These are phyloP conservation scores for Montipora cactus DNA, from an alignment of 64 coral and sea anemone genomes.

Conservation along the genomic window DNA sequence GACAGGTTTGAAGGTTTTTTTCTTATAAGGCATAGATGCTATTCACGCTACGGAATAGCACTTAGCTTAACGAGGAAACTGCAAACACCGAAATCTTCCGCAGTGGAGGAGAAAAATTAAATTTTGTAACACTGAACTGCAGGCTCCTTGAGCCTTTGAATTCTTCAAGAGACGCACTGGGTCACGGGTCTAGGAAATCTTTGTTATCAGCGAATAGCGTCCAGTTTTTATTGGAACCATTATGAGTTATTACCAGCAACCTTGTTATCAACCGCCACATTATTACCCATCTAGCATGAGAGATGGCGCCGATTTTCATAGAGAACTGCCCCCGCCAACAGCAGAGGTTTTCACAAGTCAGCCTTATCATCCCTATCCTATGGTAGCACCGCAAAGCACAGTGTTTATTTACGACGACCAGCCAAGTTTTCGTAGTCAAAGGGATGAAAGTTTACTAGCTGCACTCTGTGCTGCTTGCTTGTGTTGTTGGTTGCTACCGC, in stretches of 20 bases:
- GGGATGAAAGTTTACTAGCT: background rate
- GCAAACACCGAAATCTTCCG: background rate
- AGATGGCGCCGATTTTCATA: background rate
- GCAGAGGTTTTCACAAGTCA: background rate
- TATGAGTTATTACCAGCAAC: slow-evolving; percentile 49
- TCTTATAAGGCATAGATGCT: too few relatives aligned
- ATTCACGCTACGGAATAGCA: too few relatives aligned
- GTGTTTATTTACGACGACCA: slow-evolving; percentile 34
- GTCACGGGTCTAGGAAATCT: too few relatives aligned
- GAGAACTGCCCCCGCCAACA: slow-evolving; percentile 6
- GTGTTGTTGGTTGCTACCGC: slow-evolving; percentile 23
- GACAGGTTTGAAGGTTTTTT: too few relatives aligned
- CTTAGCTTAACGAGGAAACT: background rate
- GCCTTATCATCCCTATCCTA: slow-evolving; percentile 17
- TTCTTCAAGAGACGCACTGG: background rate
- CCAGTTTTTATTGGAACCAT: background rate
- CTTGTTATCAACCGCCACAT: slow-evolving; percentile 17
- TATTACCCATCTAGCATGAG: background rate
- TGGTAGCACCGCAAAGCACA: slow-evolving; percentile 24
- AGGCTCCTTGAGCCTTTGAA: background rate
- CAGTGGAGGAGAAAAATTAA: too few relatives aligned
- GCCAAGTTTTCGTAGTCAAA: slow-evolving; percentile 12
- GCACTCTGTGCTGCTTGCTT: slow-evolving; percentile 31
- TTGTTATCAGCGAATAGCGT: too few relatives aligned
- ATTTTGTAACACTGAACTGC: too few relatives aligned